These are phyloP conservation scores for Cyprinodon brontotheroides DNA, from an alignment of 2,113 vertebrate species.

Conservation along the genomic window DNA sequence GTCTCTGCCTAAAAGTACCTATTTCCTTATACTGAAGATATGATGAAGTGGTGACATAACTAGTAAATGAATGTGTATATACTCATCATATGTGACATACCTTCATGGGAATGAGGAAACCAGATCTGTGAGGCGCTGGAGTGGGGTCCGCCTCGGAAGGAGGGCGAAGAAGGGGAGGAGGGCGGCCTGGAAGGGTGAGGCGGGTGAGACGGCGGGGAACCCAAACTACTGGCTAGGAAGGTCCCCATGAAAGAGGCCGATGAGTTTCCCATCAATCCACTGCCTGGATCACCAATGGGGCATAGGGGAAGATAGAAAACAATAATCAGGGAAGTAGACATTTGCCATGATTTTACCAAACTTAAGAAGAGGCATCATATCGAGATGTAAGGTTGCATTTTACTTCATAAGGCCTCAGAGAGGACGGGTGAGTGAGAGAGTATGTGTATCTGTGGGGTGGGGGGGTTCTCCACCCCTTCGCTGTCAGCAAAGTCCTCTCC, in stretches of 20 bases:
- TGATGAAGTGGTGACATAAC: constrained; percentile 25
- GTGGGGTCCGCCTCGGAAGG: constrained; percentile 89
- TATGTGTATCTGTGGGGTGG: constrained; percentile 15
- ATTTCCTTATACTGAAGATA: constrained; percentile 5
- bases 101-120: constrained; percentile 98
- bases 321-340: constrained; percentile 32
- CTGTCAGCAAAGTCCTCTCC: constrained; percentile 62
- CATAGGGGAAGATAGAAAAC: constrained; percentile 51
- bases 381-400: constrained; percentile 30
- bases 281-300: constrained; percentile 77
- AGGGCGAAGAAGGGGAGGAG: constrained; percentile 88
- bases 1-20: constrained; percentile 27
- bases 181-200: constrained; percentile 86
- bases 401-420: constrained; percentile 44
- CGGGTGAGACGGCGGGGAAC: constrained; percentile 84
- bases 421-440: constrained; percentile 35
- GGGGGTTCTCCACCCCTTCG: constrained; percentile 58
- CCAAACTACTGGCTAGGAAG: constrained; percentile 93
- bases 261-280: constrained; percentile 92
- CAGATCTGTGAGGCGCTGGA: constrained; percentile 94
- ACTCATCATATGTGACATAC: constrained; percentile 73
- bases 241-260: constrained; percentile 96
- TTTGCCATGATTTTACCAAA: constrained; percentile 25
- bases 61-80: constrained; percentile 23
- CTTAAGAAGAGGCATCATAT: not conserved